Evolutionary conservation across 2,888 invertebrate genomes (phyloP).

Genomic region (Lasioglossum calceatum): DNA sequence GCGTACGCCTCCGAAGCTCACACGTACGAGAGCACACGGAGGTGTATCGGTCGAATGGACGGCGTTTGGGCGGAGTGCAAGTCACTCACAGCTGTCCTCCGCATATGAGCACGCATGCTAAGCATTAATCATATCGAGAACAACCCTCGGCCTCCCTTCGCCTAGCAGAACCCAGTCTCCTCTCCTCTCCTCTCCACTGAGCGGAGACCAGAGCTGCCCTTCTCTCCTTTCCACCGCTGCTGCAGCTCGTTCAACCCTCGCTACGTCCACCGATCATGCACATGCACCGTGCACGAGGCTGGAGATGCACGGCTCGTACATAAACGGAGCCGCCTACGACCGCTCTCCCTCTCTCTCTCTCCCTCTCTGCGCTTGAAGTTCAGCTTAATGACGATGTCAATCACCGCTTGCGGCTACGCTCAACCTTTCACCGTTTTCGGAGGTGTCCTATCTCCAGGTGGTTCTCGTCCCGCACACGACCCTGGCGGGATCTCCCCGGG

Average conservation of each 20-base stretch:
- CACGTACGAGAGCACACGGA: conserved; percentile 34
- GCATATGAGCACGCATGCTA: conserved; percentile 73
- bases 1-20: conserved; percentile 26
- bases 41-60: conserved; percentile 59
- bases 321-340: conserved; percentile 27
- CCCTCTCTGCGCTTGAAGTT: conserved; percentile 62
- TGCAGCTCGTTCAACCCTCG: conserved; percentile 39
- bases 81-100: conserved; percentile 80
- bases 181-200: conserved; percentile 1
- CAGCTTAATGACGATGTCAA: conserved; percentile 73
- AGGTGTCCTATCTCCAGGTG: not conserved
- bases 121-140: conserved; percentile 79
- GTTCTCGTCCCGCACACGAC: not conserved
- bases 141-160: conserved; percentile 43
- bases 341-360: not conserved
- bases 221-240: conserved; percentile 39
- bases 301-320: conserved; percentile 44
- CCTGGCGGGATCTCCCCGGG: not conserved
- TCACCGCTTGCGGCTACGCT: conserved; percentile 58
- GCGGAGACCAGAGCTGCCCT: not conserved
- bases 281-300: conserved; percentile 61
- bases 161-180: not conserved
- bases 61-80: conserved; percentile 71
- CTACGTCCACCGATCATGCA: conserved; percentile 67
- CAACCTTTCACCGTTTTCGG: conserved; percentile 28